Conservation (phyloP, 2,797 vertebrate species). For the Acipenser ruthenus region DNA sequence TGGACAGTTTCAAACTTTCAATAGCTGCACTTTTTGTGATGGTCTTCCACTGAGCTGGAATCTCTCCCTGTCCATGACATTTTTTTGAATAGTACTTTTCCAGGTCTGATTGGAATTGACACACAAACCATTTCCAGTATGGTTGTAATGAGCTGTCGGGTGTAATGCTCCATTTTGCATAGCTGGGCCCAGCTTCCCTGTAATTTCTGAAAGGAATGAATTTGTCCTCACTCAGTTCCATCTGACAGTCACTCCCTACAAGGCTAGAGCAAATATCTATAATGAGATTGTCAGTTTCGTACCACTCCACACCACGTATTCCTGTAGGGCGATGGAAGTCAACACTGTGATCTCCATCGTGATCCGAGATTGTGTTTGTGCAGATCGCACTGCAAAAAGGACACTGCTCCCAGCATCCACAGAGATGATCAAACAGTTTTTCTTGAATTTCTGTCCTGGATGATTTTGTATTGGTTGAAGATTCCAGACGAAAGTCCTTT, state of each 20-base stretch:
- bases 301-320: too few relatives aligned
- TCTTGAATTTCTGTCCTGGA: conserved; percentile 13
- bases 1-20: too few relatives aligned
- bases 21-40: conserved; percentile 22
- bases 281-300: neutral
- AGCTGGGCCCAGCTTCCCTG: conserved; percentile 10
- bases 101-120: conserved; percentile 19
- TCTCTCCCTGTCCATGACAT: conserved; percentile 20
- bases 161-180: conserved; percentile 24
- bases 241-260: neutral
- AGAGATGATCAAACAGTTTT: conserved; percentile 35
- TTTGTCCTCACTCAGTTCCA: neutral
- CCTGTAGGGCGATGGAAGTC: conserved; percentile 22
- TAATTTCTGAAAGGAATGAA: conserved; percentile 17
- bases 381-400: conserved; percentile 44
- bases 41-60: neutral
- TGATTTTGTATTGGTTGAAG: neutral
- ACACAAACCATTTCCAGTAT: conserved; percentile 41
- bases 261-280: neutral
- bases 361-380: conserved; percentile 30
- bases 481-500: neutral
- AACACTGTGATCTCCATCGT: conserved; percentile 24
- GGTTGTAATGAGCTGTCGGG: conserved; percentile 12
- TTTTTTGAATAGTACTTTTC: neutral
- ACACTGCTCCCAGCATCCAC: conserved; percentile 42